Base-by-base conservation (phyloP, 2,888 invertebrate genomes). In the Adela reaumurella region DNA sequence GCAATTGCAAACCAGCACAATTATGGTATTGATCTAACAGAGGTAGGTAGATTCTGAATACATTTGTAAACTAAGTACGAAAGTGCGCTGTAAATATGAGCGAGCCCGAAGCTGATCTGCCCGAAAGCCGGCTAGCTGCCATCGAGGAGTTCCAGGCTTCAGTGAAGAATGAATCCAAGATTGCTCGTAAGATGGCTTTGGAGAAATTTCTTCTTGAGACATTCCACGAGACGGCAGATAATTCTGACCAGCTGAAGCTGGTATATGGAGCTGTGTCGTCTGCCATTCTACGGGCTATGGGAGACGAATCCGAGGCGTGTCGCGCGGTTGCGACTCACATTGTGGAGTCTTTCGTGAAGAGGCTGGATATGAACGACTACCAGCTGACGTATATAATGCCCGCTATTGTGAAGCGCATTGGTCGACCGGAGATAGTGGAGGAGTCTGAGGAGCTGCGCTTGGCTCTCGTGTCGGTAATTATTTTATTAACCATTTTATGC, bases 381-480 rank as follows among this genome's bases (percentile, higher is more conserved):
- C 88, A 89, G 63, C 72, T 93, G 47, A 84, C 88, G 0, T 88
- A 89, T 55, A 73, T 94, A 16, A 73, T 94, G 29, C 90, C 92
- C 1, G 83, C 89, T 1, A 63, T 95, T 52, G 83, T 86, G 1
- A 87, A 88, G 57, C 84, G 94, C 52, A 82, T 96, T 54, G 92
- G 91, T 0, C 84, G 85, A 49, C 83, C 86, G 41, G 93, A 94
- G 64, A 81, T 89, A 0, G 63, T 83, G 2, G 84, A 85, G 56
- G 74, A 81, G 29, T 77, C 78, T 0, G 96, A 97, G 71, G 96
- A 97, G 79, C 81, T 95, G 43, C 84, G 95, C 19, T 64, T 92
- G 11, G 70, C n/a, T n/a, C n/a, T n/a, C n/a, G n/a, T n/a, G n/a
- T n/a, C n/a, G n/a, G n/a, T n/a, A n/a, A n/a, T n/a, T n/a, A n/a